These are phyloP conservation scores for Scolanthus callimorphus DNA, from an alignment of 92 coral and sea anemone species.

Conservation along the genomic window DNA sequence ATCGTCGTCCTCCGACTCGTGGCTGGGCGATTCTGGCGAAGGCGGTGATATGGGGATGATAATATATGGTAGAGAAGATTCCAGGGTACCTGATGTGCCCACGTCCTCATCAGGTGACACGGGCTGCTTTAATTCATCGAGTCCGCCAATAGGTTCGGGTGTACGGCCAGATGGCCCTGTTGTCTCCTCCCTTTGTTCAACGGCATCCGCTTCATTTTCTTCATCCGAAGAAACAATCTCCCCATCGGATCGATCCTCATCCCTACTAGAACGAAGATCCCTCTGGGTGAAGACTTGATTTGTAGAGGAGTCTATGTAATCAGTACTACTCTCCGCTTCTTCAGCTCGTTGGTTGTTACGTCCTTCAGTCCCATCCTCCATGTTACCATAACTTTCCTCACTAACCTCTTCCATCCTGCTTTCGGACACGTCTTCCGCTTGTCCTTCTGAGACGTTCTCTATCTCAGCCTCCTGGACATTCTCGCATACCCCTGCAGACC, in stretches of 20 bases:
- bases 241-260: conserved; percentile 6
- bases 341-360: background rate
- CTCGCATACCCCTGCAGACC: no score
- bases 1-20: conserved; percentile 60
- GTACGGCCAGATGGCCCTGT: background rate
- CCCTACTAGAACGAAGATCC: no score
- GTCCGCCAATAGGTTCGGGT: conserved; percentile 8
- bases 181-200: conserved; percentile 4
- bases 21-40: conserved; percentile 72
- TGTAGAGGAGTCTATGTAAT: background rate
- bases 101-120: conserved; percentile 2
- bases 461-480: no score
- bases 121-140: background rate
- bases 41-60: conserved; percentile 98
- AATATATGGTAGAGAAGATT: conserved; percentile 1
- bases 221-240: background rate
- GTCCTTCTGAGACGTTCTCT: no score
- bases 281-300: no score
- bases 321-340: background rate
- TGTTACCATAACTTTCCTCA: no score
- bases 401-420: no score
- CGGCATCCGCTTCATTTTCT: background rate
- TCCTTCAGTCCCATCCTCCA: no score
- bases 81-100: background rate
- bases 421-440: no score